Evolutionary conservation across 2,113 vertebrate species (phyloP), one percentile per base, ranked within the genome.

Genomic region (Cyrtonyx montezumae): DNA sequence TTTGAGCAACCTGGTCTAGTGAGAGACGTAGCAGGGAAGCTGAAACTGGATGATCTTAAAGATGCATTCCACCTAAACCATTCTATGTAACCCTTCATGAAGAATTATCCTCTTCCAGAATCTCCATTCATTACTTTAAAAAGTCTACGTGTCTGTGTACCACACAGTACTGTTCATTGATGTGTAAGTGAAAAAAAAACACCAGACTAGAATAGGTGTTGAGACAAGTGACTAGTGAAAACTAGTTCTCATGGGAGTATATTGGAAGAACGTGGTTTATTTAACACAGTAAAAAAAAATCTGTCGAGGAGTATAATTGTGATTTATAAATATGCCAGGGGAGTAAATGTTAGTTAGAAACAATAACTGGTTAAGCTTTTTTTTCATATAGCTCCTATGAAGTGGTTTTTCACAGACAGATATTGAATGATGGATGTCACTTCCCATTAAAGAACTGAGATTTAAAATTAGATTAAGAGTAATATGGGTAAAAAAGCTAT

Each of bases 231-330:
- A n/a, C 16, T 74, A 77, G 49, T 80, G n/a, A n/a, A 66, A 84
- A 56, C 13, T 10, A 36, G 15, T 58, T 32, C 49, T 70, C 2
- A 1, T 34, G 74, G 78, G 55, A 63, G 13, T n/a, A 32, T 63
- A 32, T 18, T 62, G 68, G 61, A 77, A 86, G 55, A 77, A 4
- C 25, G 46, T 66, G 51, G 32, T 28, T 87, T 91, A 63, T 81
- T 91, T 91, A 88, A 42, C 46, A 34, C 45, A 77, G 76, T 84
- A 84, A 91, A 91, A 77, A 45, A 78, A 91, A 87, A 34, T 26
- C 20, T 79, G 49, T 67, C 46, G 59, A 59, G 26, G 25, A 87
- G 23, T 42, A 59, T 59, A 89, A 80, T 18, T 91, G 56, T 67
- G 37, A 75, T 71, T 49, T 67, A 42, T 67, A 94, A 78, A 78